A percentile compares a stretch with the other conserved stretches of the same genome.
Evolutionary conservation across 30 jellyfish, hydroid and myxozoan species (phyloP).

Genomic region (Rhopilema esculentum): DNA sequence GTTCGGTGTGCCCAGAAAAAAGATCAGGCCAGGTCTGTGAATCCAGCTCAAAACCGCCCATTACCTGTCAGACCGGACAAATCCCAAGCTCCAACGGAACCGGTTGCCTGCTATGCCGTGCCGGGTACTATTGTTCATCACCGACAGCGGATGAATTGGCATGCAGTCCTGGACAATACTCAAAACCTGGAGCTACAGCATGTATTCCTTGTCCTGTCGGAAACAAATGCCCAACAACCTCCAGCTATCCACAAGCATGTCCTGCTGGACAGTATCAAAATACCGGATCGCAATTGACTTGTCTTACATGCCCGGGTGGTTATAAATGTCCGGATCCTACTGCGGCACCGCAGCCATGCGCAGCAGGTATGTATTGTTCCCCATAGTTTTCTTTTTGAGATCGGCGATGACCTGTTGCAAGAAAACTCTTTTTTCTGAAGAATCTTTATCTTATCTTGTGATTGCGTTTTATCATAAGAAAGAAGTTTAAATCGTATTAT

Average conservation of each 20-base stretch:
- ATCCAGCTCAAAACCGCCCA: conserved; percentile 73
- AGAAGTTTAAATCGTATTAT: not conserved
- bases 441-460: not conserved
- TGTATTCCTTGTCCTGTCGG: conserved; percentile 91
- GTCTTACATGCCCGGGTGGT: conserved; percentile 93
- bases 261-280: conserved; percentile 81
- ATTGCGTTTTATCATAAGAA: not conserved
- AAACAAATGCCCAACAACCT: conserved; percentile 71
- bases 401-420: too few relatives aligned
- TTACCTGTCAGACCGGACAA: conserved; percentile 79
- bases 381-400: not conserved
- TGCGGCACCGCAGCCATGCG: conserved; percentile 82
- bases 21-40: conserved; percentile 82
- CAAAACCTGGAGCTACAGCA: conserved; percentile 76
- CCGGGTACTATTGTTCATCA: conserved; percentile 89
- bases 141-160: conserved; percentile 76
- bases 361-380: conserved; percentile 61
- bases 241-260: conserved; percentile 68
- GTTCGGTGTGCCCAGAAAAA: conserved; percentile 84
- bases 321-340: conserved; percentile 74
- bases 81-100: conserved; percentile 77
- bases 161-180: conserved; percentile 80
- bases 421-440: too few relatives aligned
- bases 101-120: conserved; percentile 76
- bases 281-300: conserved; percentile 48